Base-by-base conservation (phyloP, 2,888 invertebrate genomes). In the Xestia rhomboidea region DNA sequence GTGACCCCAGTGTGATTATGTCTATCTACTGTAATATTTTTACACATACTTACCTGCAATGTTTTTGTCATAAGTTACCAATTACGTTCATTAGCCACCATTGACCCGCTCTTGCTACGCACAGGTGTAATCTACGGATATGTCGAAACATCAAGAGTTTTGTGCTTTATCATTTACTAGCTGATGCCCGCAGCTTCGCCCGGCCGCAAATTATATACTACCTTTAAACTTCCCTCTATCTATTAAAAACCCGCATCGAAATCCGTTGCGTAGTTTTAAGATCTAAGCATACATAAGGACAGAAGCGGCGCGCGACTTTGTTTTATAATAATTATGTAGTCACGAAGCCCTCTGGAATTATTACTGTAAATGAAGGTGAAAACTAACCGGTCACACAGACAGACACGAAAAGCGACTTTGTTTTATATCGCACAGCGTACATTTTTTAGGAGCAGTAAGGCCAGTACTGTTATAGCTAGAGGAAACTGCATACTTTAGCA, bases 1-100 rank as follows among this genome's bases (percentile, higher is more conserved):
- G 11, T 63, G 18, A 27, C 13, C 34, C 0, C 24, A 38, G 7
- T 7, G 15, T n/a, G 6, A 38, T 15, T 3, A 64, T 64, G 41
- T 41, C 30, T 54, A 6, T 21, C 66, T 76, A 62, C 64, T 62
- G 21, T 62, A 49, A 68, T 49, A 68, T 57, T 69, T n/a, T 63
- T 34, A 49, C 21, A 41, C n/a, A 54, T 60, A 66, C 68, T 66
- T 84, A 68, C 84, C 30, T 72, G 34, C 30, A 11, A 0, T 10
- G 7, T 38, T 24, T 44, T 27, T 7, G 11, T 24, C 21, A 18
- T 34, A 15, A 57, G 15, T 57, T 21, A 69, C 27, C 51, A 2
- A 57, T 34, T 51, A 71, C 15, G n/a, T 70, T 30, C 10, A 38
- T 30, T 11, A 60, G 46, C 15, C 10, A 54, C 38, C n/a, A n/a